phyloP scores from a whole-genome alignment of 1,140 invertebrate genomes.

The Drosophila busckii region DNA sequence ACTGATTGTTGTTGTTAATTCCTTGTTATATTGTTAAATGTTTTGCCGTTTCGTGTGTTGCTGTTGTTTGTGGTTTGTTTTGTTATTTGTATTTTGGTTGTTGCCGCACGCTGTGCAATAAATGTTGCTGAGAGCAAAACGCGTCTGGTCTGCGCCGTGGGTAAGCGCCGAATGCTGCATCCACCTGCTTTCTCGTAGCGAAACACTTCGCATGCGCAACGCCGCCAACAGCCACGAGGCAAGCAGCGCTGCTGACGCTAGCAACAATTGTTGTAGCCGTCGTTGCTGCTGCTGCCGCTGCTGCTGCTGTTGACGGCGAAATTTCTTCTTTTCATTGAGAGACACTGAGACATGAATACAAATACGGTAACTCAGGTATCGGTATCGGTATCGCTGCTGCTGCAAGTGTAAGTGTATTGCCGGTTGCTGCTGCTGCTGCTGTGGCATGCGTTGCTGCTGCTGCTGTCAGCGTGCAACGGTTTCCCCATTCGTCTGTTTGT shows the following conservation, averaged over 20 bases:
- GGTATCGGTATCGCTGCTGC: slow-evolving; percentile 7
- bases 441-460: slow-evolving; percentile 35
- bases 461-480: slow-evolving; percentile 26
- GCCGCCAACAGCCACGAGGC: slow-evolving; percentile 32
- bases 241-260: slow-evolving; percentile 18
- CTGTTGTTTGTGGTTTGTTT: slow-evolving; percentile 5
- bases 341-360: slow-evolving; percentile 32
- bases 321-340: slow-evolving; percentile 67
- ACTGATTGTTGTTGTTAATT: not conserved
- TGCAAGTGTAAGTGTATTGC: slow-evolving; percentile 1
- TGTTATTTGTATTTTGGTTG: slow-evolving; percentile 9
- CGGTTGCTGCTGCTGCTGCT: slow-evolving; percentile 11
- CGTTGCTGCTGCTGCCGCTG: slow-evolving; percentile 1
- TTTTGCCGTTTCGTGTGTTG: not conserved
- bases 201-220: slow-evolving; percentile 79
- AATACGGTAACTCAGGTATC: slow-evolving; percentile 10
- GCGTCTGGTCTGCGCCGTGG: slow-evolving; percentile 78
- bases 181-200: slow-evolving; percentile 79
- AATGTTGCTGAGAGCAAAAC: slow-evolving; percentile 49
- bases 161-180: slow-evolving; percentile 78
- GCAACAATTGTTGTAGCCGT: too few species aligned
- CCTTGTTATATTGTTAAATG: not conserved
- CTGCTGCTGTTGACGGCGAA: slow-evolving; percentile 40
- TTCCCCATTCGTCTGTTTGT: slow-evolving; percentile 61
- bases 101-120: slow-evolving; percentile 19